Percentiles rank a stretch among this genome's conserved stretches.
phyloP scores from a whole-genome alignment of 2,113 vertebrate genomes.

The Echinops telfairi region DNA sequence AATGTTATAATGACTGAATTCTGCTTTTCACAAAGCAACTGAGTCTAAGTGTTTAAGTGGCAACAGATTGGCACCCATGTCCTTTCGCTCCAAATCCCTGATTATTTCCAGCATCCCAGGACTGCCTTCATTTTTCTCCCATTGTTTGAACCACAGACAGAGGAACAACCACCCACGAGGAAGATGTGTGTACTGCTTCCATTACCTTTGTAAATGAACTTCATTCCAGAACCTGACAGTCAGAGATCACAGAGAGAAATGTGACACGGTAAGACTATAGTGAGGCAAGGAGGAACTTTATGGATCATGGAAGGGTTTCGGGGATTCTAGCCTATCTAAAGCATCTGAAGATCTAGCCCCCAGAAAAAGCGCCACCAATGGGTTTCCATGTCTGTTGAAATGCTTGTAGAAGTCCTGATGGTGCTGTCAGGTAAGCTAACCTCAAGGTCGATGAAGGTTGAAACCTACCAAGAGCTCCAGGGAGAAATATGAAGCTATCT shows the following conservation, averaged over 20 bases:
- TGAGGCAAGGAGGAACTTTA: not conserved
- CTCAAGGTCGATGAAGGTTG: too few relatives aligned
- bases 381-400: not conserved
- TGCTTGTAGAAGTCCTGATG: not conserved
- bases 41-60: not conserved
- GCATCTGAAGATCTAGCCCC: not conserved
- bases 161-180: not conserved
- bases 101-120: not conserved
- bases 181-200: not conserved
- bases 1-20: not conserved
- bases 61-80: not conserved
- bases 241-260: not conserved
- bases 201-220: not conserved
- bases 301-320: not conserved
- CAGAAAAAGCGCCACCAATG: not conserved
- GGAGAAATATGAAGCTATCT: too few relatives aligned
- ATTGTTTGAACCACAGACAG: not conserved
- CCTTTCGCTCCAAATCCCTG: not conserved
- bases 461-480: too few relatives aligned
- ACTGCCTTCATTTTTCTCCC: not conserved
- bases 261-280: not conserved
- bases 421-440: too few relatives aligned
- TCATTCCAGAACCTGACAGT: not conserved
- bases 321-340: not conserved
- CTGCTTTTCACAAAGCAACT: not conserved